Percentiles rank a stretch among this genome's conserved stretches.
phyloP scores from a whole-genome alignment of 2,113 vertebrate genomes.

The Rhynchomys soricoides region DNA sequence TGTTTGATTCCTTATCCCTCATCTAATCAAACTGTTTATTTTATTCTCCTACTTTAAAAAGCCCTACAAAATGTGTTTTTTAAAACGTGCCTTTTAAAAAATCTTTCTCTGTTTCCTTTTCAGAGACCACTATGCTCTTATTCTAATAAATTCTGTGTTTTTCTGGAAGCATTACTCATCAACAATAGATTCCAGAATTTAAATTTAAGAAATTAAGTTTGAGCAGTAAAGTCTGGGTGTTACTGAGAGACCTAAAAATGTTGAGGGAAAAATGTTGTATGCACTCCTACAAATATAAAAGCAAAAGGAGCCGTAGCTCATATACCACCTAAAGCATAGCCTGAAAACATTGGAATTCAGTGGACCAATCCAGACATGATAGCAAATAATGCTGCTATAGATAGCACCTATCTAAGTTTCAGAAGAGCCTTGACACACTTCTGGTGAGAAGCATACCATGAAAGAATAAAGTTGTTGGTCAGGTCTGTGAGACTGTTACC shows the following conservation, averaged over 20 bases:
- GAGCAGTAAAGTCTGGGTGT: too few relatives aligned
- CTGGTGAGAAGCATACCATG: neutral
- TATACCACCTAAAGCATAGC: too few relatives aligned
- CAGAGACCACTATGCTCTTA: neutral
- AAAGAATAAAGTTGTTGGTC: neutral
- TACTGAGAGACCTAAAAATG: too few relatives aligned
- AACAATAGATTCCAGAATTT: neutral
- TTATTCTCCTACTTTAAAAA: slow-evolving; percentile 42
- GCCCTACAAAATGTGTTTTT: neutral
- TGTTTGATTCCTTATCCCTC: slow-evolving; percentile 2
- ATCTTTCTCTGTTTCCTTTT: neutral
- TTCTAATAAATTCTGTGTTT: neutral
- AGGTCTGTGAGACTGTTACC: too few relatives aligned
- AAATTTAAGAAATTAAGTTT: neutral
- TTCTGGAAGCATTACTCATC: neutral
- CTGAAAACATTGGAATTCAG: too few relatives aligned
- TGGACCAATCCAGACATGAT: too few relatives aligned
- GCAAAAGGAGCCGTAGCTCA: too few relatives aligned
- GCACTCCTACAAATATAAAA: too few relatives aligned
- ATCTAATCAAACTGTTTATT: slow-evolving; percentile 23
- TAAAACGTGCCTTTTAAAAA: neutral
- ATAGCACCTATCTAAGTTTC: neutral
- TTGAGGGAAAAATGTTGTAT: too few relatives aligned
- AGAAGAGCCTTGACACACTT: neutral
- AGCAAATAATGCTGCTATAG: too few relatives aligned